Conservation (phyloP, 2,113 vertebrate genomes). For the Arenaria interpres region DNA sequence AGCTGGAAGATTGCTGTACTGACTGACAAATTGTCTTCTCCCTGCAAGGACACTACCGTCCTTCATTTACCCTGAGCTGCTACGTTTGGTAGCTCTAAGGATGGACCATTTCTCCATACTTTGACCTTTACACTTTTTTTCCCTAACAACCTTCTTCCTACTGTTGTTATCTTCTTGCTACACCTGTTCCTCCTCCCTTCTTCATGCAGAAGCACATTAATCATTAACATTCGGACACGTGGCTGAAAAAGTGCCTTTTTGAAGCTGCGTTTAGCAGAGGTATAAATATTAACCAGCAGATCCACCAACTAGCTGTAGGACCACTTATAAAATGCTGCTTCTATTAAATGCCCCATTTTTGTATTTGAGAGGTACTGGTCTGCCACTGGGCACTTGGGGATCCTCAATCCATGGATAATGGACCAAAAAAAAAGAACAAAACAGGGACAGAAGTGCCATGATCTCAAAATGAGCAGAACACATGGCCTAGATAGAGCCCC, state of each 20-base stretch:
- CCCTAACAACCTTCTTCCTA: background rate
- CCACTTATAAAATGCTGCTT: background rate
- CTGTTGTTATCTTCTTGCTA: background rate
- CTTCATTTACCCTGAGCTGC: background rate
- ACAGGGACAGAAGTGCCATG: background rate
- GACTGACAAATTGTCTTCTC: background rate
- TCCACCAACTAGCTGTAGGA: background rate
- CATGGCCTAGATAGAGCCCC: background rate
- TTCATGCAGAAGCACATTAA: background rate
- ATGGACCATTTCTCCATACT: background rate
- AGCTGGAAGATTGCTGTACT: background rate
- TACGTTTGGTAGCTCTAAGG: background rate
- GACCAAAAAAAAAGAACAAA: background rate
- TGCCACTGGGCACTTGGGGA: background rate
- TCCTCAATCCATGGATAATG: accelerated
- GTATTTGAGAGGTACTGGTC: background rate
- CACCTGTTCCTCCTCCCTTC: background rate
- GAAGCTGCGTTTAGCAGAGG: background rate
- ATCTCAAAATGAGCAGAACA: background rate
- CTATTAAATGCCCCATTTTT: background rate
- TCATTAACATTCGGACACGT: background rate
- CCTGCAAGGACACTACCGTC: background rate
- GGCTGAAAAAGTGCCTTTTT: background rate
- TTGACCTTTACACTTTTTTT: background rate
- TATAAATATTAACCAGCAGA: background rate